These are phyloP conservation scores for Beaufortia kweichowensis DNA, from an alignment of 2,113 vertebrate genomes.

Conservation along the genomic window DNA sequence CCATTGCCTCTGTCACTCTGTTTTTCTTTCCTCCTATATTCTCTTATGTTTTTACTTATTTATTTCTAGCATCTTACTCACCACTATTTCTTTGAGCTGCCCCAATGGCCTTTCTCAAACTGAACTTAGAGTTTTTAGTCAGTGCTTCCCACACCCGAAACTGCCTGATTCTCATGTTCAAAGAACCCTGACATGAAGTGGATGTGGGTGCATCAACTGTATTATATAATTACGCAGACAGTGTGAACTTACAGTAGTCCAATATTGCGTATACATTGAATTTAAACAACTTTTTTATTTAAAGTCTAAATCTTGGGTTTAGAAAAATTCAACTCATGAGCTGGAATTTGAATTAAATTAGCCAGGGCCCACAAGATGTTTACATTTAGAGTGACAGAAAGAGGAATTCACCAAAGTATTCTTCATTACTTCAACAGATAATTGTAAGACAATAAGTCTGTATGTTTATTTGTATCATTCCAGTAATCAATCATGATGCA, in stretches of 20 bases:
- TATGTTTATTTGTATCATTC: no score
- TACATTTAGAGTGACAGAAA: no score
- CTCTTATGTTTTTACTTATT: slow-evolving; percentile 47
- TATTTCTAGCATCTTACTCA: slow-evolving; percentile 37
- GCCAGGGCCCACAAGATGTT: no score
- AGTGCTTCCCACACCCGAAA: slow-evolving; percentile 43
- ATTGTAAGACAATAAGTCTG: no score
- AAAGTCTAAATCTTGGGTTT: no score
- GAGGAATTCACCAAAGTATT: no score
- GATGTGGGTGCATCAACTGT: neutral
- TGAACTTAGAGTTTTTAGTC: slow-evolving; percentile 44
- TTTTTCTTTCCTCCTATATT: slow-evolving; percentile 43
- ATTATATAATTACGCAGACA: neutral
- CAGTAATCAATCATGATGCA: no score
- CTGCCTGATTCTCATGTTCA: slow-evolving; percentile 11
- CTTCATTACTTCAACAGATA: no score
- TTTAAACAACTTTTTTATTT: neutral
- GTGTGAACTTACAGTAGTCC: neutral
- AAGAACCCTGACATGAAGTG: neutral
- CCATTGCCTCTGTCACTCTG: slow-evolving; percentile 23
- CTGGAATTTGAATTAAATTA: no score
- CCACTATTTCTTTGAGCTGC: slow-evolving; percentile 46
- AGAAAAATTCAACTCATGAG: neutral
- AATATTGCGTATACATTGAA: neutral
- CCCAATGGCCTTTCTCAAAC: slow-evolving; percentile 40